Evolutionary conservation across 2,113 vertebrate species (phyloP).

Genomic region (Aramus guarauna): DNA sequence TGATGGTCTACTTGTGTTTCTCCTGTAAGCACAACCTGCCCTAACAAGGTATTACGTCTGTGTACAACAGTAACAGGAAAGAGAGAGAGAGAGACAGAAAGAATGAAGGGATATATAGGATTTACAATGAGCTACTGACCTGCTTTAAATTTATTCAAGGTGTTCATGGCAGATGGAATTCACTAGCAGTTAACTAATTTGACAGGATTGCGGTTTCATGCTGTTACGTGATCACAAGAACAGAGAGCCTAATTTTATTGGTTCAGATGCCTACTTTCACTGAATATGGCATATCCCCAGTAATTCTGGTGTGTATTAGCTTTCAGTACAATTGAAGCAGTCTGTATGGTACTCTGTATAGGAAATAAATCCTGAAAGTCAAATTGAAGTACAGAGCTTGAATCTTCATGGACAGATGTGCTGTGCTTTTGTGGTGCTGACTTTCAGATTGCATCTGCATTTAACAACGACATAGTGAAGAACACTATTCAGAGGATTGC

Average conservation of each 20-base stretch:
- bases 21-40: neutral
- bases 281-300: neutral
- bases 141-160: neutral
- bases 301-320: neutral
- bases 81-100: neutral
- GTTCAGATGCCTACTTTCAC: neutral
- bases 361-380: neutral
- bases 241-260: neutral
- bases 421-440: neutral
- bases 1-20: fast-evolving
- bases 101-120: neutral
- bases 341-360: neutral
- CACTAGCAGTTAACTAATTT: neutral
- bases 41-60: neutral
- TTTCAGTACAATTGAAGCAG: neutral
- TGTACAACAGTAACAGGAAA: neutral
- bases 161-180: neutral
- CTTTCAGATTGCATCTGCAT: neutral
- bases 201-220: neutral
- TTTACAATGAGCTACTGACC: neutral
- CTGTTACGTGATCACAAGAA: neutral
- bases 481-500: neutral
- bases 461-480: neutral
- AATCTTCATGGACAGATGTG: neutral
- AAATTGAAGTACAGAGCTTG: neutral